These are phyloP conservation scores for Salmo trutta DNA, from an alignment of 2,797 vertebrate genomes.

Conservation along the genomic window DNA sequence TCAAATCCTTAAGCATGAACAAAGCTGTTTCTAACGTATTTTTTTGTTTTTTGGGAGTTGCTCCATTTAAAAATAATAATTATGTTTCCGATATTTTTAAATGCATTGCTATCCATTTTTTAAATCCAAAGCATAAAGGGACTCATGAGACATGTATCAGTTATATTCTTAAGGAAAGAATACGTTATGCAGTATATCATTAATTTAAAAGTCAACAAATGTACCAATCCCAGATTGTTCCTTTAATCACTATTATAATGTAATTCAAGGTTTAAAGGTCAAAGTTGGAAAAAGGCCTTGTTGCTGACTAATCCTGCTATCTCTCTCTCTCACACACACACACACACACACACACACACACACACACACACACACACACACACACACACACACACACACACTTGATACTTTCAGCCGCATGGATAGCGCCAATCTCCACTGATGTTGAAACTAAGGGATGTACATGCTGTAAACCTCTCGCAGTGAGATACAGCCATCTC, in stretches of 20 bases:
- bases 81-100: neutral
- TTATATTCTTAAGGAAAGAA: neutral
- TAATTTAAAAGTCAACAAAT: neutral
- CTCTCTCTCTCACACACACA: too few relatives aligned
- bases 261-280: neutral
- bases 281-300: neutral
- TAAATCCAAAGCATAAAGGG: neutral
- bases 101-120: neutral
- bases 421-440: neutral
- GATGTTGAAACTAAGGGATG: neutral
- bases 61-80: neutral
- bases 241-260: neutral
- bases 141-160: neutral
- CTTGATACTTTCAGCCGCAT: neutral
- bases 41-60: neutral
- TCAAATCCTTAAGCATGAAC: neutral
- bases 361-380: too few relatives aligned
- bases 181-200: neutral
- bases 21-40: neutral
- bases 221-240: neutral
- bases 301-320: neutral
- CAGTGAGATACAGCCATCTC: neutral
- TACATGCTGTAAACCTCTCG: neutral
- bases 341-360: neutral
- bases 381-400: neutral